Evolutionary conservation across 2,888 invertebrate genomes (phyloP), one percentile per base, ranked within the genome.

Genomic region (Drosophila tripunctata): DNA sequence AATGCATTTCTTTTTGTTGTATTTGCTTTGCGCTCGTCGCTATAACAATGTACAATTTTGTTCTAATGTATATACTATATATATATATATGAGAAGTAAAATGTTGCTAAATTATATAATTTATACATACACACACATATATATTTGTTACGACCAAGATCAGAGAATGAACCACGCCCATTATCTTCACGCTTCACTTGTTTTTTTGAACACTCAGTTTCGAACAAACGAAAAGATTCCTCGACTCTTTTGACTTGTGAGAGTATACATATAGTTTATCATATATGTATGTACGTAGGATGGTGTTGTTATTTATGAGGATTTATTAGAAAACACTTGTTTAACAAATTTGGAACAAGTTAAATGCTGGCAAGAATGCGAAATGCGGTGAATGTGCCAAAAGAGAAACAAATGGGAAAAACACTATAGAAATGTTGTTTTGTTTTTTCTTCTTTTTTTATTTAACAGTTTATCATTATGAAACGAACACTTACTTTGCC

Each of bases 321-420:
- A 67, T 38, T 62, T 56, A 60, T 56, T 30, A 66, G 21, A 47
- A 19, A 54, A 57, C 45, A 56, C 61, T 70, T 70, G 58, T 55
- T 71, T 54, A 51, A 40, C 41, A 31, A 50, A 58, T 52, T 24
- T 3, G 27, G 8, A 52, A 52, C 36, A 50, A 51, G 43, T 33
- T 22, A n/a, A 45, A 19, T 19, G 40, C 50, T 38, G 60, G 72
- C 61, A 73, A 73, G 54, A 58, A 66, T n/a, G n/a, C n/a, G n/a
- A n/a, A n/a, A 72, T 70, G 75, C 83, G 75, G 63, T 60, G n/a
- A 65, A 75, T 73, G 82, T 82, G 82, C 82, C 84, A 82, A 82
- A 82, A 67, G 31, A 48, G 12, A 33, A 67, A 17, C 14, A 41
- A 31, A 27, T 24, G 6, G 35, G 35, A 15, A 52, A 62, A n/a